phyloP scores from a whole-genome alignment of 2,797 vertebrate species.

The Linurgus olivaceus region DNA sequence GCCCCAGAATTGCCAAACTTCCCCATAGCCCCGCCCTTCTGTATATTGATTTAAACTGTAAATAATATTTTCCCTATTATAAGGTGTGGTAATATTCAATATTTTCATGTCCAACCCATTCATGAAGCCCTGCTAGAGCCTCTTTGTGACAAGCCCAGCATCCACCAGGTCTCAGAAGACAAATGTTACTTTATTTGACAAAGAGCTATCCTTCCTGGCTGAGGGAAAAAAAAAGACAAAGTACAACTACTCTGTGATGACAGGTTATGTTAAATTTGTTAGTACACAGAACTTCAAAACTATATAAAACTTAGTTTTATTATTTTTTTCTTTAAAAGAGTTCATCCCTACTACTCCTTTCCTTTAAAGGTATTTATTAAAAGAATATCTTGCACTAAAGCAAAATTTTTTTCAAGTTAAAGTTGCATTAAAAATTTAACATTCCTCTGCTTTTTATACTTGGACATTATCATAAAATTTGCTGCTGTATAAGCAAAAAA shows the following conservation, averaged over 20 bases:
- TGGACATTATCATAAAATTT: background rate
- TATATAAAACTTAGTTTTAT: background rate
- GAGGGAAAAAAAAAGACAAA: background rate
- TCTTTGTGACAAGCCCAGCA: background rate
- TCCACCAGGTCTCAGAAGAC: background rate
- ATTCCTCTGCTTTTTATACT: background rate
- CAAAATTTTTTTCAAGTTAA: background rate
- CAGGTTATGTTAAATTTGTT: background rate
- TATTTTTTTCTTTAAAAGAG: background rate
- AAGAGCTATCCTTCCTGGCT: background rate
- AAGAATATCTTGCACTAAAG: background rate
- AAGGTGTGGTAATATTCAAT: background rate
- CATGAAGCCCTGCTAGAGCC: background rate
- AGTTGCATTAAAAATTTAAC: background rate
- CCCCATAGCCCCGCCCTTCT: background rate
- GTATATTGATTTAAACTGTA: background rate
- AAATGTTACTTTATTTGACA: background rate
- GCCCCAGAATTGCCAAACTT: background rate
- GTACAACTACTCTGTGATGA: rapidly evolving
- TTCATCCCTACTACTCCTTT: rapidly evolving
- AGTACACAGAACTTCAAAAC: background rate
- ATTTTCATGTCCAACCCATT: background rate
- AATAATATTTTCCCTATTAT: rapidly evolving
- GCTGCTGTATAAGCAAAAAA: background rate
- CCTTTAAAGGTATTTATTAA: background rate